Base-by-base conservation (phyloP, 2,888 invertebrate genomes). In the Aporophyla nigra region DNA sequence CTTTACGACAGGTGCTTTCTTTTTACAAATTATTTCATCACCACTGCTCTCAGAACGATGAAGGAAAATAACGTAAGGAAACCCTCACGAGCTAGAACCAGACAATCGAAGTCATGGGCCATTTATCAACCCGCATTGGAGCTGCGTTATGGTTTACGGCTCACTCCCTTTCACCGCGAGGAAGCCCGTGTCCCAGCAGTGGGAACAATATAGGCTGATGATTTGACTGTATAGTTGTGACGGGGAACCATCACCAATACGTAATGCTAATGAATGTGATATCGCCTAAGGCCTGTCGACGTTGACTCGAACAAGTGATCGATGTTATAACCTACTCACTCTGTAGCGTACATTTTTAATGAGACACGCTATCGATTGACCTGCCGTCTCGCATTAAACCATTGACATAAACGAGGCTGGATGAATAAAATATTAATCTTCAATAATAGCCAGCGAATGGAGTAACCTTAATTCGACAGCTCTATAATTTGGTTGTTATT, bases 341-440 rank as follows among this genome's bases (percentile, higher is more conserved):
- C 54, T 67, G 54, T 43, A 19, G 40, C 74, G 86, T 94, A 89
- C 91, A 94, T 94, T 91, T 93, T 94, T 93, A 89, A 94, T 91
- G 86, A 83, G 82, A 85, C 78, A 80, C 70, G 70, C 76, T 92
- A 95, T 94, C 91, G 94, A 95, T 95, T 92, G 91, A 92, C 90
- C 91, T 85, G 87, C 83, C 85, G 76, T 59, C 53, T 62, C 54
- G 19, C 74, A 78, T 78, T 71, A 75, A 71, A 71, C 62, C 68
- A 72, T 80, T 80, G 58, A 66, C 73, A 68, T 12, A 77, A 75
- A 61, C 59, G n/a, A 27, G 21, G 21, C 19, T 21, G 24, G 33
- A 79, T 66, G 58, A 27, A 56, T 72, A 46, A 62, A 56, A 53
- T 65, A 66, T 67, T 74, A 62, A 74, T 62, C 16, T 49, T 58